Percentiles rank a stretch among this genome's conserved stretches.
Conservation (phyloP, 2,113 vertebrate genomes). For the Barbus barbus region DNA sequence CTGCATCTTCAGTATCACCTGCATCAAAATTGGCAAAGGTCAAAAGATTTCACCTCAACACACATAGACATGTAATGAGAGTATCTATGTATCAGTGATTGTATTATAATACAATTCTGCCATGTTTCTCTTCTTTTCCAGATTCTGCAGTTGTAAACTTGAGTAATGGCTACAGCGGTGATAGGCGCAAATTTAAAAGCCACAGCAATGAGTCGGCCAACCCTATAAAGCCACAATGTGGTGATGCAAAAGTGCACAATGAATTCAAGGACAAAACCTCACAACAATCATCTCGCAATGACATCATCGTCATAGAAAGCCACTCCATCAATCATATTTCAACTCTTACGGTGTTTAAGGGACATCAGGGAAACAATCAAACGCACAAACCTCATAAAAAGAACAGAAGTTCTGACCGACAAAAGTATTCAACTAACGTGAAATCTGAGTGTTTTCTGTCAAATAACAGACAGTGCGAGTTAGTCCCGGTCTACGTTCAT, state of each 20-base stretch:
- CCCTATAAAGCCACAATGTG: neutral
- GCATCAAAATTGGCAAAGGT: neutral
- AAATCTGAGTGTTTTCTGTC: slow-evolving; percentile 77
- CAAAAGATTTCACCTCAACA: neutral
- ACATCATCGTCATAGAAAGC: slow-evolving; percentile 27
- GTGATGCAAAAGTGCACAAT: neutral
- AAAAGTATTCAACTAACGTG: slow-evolving; percentile 56
- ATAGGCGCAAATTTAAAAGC: neutral
- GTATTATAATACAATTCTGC: neutral
- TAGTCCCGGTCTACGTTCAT: slow-evolving; percentile 59
- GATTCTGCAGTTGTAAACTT: neutral
- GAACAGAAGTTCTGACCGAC: slow-evolving; percentile 32
- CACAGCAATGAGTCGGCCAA: neutral
- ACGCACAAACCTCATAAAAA: slow-evolving; percentile 51
- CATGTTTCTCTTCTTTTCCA: slow-evolving; percentile 2
- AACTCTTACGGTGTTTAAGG: slow-evolving; percentile 42
- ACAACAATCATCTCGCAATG: slow-evolving; percentile 14
- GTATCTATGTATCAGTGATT: neutral
- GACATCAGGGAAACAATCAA: slow-evolving; percentile 36
- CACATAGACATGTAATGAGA: neutral
- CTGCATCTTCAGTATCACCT: neutral
- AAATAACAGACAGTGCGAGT: slow-evolving; percentile 69
- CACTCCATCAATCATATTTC: slow-evolving; percentile 45
- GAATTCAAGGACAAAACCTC: neutral
- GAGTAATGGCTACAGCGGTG: neutral